These are phyloP conservation scores for Piaya cayana DNA, from an alignment of 2,113 vertebrate species.

Conservation along the genomic window DNA sequence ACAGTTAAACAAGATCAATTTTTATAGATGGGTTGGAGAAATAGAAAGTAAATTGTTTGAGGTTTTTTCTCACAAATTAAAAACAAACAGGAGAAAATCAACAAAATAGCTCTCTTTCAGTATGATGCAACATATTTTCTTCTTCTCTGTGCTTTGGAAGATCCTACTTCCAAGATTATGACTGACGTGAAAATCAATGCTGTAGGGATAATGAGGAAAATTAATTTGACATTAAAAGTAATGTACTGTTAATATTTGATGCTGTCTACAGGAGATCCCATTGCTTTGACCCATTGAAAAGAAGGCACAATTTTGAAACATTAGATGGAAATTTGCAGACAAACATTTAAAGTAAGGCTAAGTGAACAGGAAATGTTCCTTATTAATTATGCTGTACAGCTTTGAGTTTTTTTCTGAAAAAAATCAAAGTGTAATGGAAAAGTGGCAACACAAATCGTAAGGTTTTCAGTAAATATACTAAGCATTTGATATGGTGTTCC, in stretches of 20 bases:
- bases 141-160: background rate
- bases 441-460: background rate
- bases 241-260: background rate
- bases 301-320: background rate
- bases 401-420: background rate
- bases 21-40: background rate
- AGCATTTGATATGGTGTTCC: background rate
- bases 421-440: background rate
- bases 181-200: background rate
- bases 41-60: background rate
- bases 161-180: accelerated
- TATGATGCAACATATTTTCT: background rate
- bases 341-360: background rate
- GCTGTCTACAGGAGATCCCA: background rate
- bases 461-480: background rate
- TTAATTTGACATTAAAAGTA: background rate
- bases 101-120: background rate
- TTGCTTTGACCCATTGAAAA: background rate
- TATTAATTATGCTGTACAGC: background rate
- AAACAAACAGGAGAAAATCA: background rate
- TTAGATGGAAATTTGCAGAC: background rate
- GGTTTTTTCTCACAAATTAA: background rate
- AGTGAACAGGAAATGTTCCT: background rate
- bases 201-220: background rate
- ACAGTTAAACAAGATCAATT: background rate